phyloP scores from a whole-genome alignment of 2,888 invertebrate species.

The Watsonalla binaria region DNA sequence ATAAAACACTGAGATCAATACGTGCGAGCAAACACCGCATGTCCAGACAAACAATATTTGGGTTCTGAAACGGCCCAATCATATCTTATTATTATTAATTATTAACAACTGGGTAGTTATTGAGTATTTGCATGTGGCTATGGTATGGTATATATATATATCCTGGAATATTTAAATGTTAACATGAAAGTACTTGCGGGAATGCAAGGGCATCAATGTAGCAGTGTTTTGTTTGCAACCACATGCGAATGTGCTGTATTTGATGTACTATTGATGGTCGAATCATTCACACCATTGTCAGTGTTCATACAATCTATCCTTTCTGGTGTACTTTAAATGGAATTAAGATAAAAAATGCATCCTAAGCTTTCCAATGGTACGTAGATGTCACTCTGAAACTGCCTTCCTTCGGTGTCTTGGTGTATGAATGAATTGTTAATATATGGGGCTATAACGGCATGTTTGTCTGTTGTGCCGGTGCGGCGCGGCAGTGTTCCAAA shows the following conservation, averaged over 20 bases:
- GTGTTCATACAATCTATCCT: not conserved
- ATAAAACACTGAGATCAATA: no score
- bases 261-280: not conserved
- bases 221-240: not conserved
- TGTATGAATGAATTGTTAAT: slow-evolving; percentile 21
- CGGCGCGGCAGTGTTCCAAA: slow-evolving; percentile 92
- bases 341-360: not conserved
- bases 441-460: slow-evolving; percentile 66
- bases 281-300: not conserved
- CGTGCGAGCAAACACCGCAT: no score
- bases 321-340: not conserved
- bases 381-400: not conserved
- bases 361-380: slow-evolving; percentile 1
- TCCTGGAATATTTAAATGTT: no score
- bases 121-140: not conserved
- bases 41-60: no score
- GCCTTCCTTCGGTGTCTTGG: slow-evolving; percentile 14
- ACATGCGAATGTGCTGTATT: not conserved
- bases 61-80: no score
- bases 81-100: no score
- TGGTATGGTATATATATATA: not conserved
- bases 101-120: no score
- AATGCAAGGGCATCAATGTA: not conserved
- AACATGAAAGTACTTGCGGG: no score
- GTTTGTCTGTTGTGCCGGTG: slow-evolving; percentile 76